Conservation (phyloP, 2,797 vertebrate genomes). For the Adelosebastes latens region DNA sequence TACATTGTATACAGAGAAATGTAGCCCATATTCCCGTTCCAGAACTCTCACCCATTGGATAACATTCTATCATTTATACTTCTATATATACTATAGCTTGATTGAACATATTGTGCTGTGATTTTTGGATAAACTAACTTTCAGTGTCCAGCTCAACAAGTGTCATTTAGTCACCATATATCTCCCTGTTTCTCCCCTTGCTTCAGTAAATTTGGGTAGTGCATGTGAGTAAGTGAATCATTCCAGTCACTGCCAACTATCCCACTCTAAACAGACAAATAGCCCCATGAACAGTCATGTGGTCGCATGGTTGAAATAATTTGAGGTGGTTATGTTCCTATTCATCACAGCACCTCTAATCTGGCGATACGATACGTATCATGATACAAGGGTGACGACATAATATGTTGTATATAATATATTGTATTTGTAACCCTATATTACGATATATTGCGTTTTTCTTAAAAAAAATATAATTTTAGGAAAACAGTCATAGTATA, state of each 20-base stretch:
- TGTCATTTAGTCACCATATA: slow-evolving; percentile 1
- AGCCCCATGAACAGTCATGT: background rate
- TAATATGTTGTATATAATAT: too few relatives aligned
- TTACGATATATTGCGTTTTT: too few relatives aligned
- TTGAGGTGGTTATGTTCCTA: background rate
- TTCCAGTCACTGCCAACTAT: background rate
- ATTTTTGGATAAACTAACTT: background rate
- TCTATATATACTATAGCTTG: too few relatives aligned
- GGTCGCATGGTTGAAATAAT: background rate
- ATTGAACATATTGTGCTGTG: background rate
- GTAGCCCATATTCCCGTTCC: background rate
- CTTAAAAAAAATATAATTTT: too few relatives aligned
- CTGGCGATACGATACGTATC: too few relatives aligned
- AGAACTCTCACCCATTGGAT: background rate
- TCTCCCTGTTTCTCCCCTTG: slow-evolving; percentile 11
- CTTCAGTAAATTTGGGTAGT: background rate
- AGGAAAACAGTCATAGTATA: too few relatives aligned
- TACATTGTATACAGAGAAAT: too few relatives aligned
- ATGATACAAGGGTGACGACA: too few relatives aligned
- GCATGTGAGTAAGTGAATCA: background rate
- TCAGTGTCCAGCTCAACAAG: slow-evolving; percentile 32
- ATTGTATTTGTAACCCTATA: too few relatives aligned
- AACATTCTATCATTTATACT: background rate
- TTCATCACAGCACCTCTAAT: background rate
- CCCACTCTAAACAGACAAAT: background rate